phyloP scores from a whole-genome alignment of 2,113 vertebrate genomes.

The Caracal caracal region DNA sequence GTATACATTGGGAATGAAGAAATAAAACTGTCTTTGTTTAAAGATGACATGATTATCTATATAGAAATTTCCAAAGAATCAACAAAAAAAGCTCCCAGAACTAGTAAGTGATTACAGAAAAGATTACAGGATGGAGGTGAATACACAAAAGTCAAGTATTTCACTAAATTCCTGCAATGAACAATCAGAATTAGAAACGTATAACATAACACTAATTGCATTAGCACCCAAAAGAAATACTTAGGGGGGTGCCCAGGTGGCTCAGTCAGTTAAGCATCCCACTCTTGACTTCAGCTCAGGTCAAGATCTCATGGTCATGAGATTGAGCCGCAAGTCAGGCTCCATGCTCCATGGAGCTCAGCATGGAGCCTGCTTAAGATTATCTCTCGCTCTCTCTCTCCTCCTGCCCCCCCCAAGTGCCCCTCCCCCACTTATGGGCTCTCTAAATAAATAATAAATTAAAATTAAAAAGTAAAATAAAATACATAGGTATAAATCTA shows the following conservation, averaged over 20 bases:
- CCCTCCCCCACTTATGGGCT: too few relatives aligned
- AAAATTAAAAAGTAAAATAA: too few relatives aligned
- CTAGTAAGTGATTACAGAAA: not conserved
- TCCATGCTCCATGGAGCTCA: too few relatives aligned
- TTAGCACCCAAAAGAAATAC: constrained; percentile 16
- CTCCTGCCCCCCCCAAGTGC: too few relatives aligned
- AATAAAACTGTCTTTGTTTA: not conserved
- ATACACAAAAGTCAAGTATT: not conserved
- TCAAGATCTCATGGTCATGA: too few relatives aligned
- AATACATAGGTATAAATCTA: not conserved
- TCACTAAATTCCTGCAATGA: not conserved
- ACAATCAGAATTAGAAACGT: not conserved
- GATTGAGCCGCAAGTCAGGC: too few relatives aligned
- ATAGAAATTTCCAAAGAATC: constrained; percentile 17
- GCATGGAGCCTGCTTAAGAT: too few relatives aligned
- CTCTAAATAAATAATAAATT: too few relatives aligned
- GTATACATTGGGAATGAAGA: not conserved
- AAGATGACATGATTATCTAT: not conserved
- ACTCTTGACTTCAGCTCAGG: too few relatives aligned
- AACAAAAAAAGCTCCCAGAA: not conserved
- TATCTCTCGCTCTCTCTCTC: too few relatives aligned
- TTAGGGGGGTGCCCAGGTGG: too few relatives aligned
- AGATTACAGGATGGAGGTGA: not conserved
- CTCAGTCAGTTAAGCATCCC: too few relatives aligned
- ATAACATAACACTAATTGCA: not conserved